phyloP scores from a whole-genome alignment of 1,140 invertebrate genomes.

The Lycorma delicatula region DNA sequence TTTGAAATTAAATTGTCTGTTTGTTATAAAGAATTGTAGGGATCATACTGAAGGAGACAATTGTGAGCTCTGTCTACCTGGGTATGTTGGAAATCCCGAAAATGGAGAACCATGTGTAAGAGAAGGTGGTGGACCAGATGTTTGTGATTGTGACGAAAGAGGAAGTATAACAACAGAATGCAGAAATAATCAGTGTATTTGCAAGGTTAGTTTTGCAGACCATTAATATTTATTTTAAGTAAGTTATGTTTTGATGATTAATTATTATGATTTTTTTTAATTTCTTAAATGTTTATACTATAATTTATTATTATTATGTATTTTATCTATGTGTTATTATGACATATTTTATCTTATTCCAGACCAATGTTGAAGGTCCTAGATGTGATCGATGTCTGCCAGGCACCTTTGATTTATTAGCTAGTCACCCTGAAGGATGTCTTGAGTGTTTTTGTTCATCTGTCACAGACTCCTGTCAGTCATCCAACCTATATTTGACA shows the following conservation, averaged over 20 bases:
- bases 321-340: background rate
- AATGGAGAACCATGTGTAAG: slow-evolving; percentile 21
- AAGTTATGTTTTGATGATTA: background rate
- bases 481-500: slow-evolving; percentile 48
- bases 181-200: slow-evolving; percentile 49
- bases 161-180: slow-evolving; percentile 47
- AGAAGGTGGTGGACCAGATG: background rate
- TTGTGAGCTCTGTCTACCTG: slow-evolving; percentile 74
- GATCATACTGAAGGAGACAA: slow-evolving; percentile 77
- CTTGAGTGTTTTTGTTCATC: slow-evolving; percentile 88
- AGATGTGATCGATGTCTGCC: slow-evolving; percentile 70
- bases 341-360: slow-evolving; percentile 18
- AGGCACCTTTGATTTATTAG: slow-evolving; percentile 75
- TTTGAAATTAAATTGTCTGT: too few species aligned
- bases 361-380: slow-evolving; percentile 67
- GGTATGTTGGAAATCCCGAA: slow-evolving; percentile 51
- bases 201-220: slow-evolving; percentile 46
- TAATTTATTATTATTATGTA: slow-evolving; percentile 29
- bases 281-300: slow-evolving; percentile 21
- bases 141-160: slow-evolving; percentile 50
- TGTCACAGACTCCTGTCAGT: slow-evolving; percentile 62
- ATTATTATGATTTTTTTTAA: background rate
- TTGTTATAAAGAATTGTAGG: slow-evolving; percentile 59
- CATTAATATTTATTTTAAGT: slow-evolving; percentile 33
- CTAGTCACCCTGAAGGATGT: slow-evolving; percentile 71